A percentile compares a stretch with the other conserved stretches of the same genome.
Conservation (phyloP, 2,113 vertebrate genomes). For the Percina caprodes region DNA sequence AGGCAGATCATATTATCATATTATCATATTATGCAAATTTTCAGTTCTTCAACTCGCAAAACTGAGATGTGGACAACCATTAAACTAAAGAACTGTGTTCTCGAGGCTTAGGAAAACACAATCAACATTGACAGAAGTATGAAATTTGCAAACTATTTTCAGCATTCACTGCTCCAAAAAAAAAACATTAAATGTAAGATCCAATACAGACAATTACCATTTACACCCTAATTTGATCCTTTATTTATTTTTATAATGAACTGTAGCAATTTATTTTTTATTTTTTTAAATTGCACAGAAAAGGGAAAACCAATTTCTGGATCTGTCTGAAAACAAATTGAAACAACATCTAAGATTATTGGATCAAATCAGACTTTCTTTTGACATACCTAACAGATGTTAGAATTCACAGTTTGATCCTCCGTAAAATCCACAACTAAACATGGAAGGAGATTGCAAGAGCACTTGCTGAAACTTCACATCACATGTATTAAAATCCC, state of each 20-base stretch:
- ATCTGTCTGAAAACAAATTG: constrained; percentile 26
- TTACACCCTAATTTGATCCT: background rate
- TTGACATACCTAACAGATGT: constrained; percentile 52
- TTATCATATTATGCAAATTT: background rate
- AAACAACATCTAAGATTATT: constrained; percentile 39
- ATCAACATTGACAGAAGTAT: background rate
- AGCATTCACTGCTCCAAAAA: background rate
- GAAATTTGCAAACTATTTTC: background rate
- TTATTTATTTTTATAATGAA: background rate
- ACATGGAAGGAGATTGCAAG: constrained; percentile 19
- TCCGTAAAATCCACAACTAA: constrained; percentile 32
- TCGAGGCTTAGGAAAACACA: background rate
- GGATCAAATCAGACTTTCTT: constrained; percentile 35
- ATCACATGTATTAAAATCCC: constrained; percentile 31
- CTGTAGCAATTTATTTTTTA: background rate
- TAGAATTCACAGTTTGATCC: constrained; percentile 61
- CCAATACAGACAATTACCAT: background rate
- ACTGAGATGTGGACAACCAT: background rate
- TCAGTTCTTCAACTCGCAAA: background rate
- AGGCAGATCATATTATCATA: background rate
- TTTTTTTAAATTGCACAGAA: background rate
- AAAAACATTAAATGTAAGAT: constrained; percentile 16
- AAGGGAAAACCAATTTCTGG: constrained; percentile 23
- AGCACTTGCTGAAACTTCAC: constrained; percentile 31
- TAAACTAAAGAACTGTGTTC: background rate